Evolutionary conservation across 1,140 invertebrate species (phyloP).

Genomic region (Leptoteleia sp.): DNA sequence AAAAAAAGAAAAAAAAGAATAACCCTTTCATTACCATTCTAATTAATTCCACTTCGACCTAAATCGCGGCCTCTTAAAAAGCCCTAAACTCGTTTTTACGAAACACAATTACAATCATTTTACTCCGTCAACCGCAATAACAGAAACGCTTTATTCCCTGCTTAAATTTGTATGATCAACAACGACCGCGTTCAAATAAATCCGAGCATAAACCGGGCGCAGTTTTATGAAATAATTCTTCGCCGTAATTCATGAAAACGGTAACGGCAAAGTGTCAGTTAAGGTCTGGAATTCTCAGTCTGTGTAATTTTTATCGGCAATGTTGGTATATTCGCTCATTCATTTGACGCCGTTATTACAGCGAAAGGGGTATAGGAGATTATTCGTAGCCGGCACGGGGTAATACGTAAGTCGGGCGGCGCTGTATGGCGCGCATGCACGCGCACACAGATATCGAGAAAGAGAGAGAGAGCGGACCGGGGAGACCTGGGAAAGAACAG

Average conservation of each 20-base stretch:
- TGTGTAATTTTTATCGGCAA: slow-evolving; percentile 59
- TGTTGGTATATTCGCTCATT: slow-evolving; percentile 53
- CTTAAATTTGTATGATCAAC: slow-evolving; percentile 23
- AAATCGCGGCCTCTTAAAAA: too few species aligned
- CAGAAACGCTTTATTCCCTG: neutral
- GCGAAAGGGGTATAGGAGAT: slow-evolving; percentile 71
- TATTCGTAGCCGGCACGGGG: slow-evolving; percentile 72
- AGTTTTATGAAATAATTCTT: slow-evolving; percentile 28
- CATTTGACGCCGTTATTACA: slow-evolving; percentile 63
- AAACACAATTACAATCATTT: neutral
- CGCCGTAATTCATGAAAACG: slow-evolving; percentile 18
- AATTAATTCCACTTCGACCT: too few species aligned
- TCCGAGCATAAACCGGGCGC: slow-evolving; percentile 9
- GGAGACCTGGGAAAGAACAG: slow-evolving; percentile 70
- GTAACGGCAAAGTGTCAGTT: slow-evolving; percentile 42
- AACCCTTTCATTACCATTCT: too few species aligned
- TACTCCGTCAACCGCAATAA: slow-evolving; percentile 6
- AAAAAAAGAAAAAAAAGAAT: too few species aligned
- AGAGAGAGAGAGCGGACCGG: slow-evolving; percentile 66
- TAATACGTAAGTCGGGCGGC: slow-evolving; percentile 71
- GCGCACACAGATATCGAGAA: slow-evolving; percentile 65
- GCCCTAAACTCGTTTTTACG: neutral
- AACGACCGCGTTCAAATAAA: slow-evolving; percentile 20
- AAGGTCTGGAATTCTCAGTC: slow-evolving; percentile 27
- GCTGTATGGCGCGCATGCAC: slow-evolving; percentile 55